Base-by-base conservation (phyloP, 2,113 vertebrate genomes). In the Cyprinodon variegatus region DNA sequence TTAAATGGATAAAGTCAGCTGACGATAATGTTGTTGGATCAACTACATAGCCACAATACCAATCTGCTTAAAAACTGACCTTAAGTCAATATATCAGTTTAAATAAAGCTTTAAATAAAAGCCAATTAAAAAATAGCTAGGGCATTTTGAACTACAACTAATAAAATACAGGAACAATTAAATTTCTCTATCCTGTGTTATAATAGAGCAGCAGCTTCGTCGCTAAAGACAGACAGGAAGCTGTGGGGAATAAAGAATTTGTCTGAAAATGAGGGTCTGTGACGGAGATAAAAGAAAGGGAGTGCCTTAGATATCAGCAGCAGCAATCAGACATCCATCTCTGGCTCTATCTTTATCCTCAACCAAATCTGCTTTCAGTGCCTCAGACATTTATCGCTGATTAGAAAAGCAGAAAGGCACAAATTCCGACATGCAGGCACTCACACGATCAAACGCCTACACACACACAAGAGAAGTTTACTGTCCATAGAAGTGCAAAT, bases 281-380 rank as follows among this genome's bases (percentile, higher is more conserved):
- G 83, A 81, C 70, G 20, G n/a, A 84, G 85, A 89, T 86, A 84
- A 91, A 89, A 90, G 82, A 85, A 79, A 87, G 79, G 36, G 69
- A 79, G 81, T 20, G 74, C 70, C 78, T 91, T 77, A 60, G 80
- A 86, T 90, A 90, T 90, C 90, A 86, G 77, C 5, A 64, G 72
- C 70, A 83, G 86, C 79, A 86, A 89, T 88, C 89, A 86, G 85
- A 81, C 76, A 78, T 85, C 70, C 78, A 86, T 76, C 81, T 74
- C 78, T 65, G 76, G 57, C 1, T 50, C 81, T 86, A 86, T 91
- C 88, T 90, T 89, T 85, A 91, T 90, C 89, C 83, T 75, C 81
- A 38, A 82, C 81, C 75, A 83, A 83, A 85, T 87, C 84, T 83
- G 83, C 83, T 82, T 79, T 76, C 78, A 78, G 53, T 60, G 62